phyloP scores from a whole-genome alignment of 2,797 vertebrate species.

The Xenopus petersii region DNA sequence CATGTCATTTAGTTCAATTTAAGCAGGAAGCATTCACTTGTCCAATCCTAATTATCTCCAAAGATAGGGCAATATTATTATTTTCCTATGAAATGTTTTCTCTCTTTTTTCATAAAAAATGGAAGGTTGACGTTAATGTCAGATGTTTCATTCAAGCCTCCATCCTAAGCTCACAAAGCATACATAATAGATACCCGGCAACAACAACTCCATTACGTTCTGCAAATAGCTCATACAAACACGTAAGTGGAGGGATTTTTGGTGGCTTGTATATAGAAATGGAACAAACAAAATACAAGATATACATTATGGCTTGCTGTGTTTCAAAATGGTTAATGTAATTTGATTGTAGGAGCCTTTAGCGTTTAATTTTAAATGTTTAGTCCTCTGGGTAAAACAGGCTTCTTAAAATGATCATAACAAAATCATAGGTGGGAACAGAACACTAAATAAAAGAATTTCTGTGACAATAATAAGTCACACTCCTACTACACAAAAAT shows the following conservation, averaged over 20 bases:
- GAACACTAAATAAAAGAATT: neutral
- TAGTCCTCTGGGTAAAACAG: conserved; percentile 3
- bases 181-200: conserved; percentile 39
- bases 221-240: conserved; percentile 14
- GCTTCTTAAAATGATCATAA: neutral
- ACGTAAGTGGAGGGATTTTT: conserved; percentile 9
- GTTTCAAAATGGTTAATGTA: conserved; percentile 10
- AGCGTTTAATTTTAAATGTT: neutral
- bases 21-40: too few species aligned
- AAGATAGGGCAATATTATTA: too few species aligned
- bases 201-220: conserved; percentile 19
- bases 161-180: conserved; percentile 44
- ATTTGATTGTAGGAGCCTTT: conserved; percentile 3
- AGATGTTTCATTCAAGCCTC: conserved; percentile 39
- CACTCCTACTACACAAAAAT: neutral
- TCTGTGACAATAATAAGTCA: neutral
- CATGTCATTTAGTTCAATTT: too few species aligned
- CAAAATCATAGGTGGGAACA: neutral
- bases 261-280: conserved; percentile 14
- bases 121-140: conserved; percentile 32
- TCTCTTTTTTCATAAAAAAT: neutral
- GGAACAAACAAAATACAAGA: neutral
- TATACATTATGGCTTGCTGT: conserved; percentile 11
- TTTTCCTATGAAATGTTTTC: too few species aligned
- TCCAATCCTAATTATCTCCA: too few species aligned